Evolutionary conservation across 1,140 invertebrate species (phyloP).

Genomic region (Bombus impatiens): DNA sequence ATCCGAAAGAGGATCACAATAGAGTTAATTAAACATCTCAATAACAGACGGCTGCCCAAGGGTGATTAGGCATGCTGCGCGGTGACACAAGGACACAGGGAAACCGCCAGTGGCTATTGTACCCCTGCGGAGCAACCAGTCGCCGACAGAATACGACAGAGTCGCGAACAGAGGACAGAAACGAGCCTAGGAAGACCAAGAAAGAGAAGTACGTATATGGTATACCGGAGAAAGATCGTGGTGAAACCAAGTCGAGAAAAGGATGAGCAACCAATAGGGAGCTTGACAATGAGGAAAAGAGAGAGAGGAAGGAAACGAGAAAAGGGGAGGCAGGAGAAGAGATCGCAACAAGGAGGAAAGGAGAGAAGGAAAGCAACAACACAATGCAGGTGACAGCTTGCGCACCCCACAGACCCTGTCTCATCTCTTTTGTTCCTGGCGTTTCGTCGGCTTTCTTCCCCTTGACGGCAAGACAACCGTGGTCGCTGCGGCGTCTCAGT

Average conservation of each 20-base stretch:
- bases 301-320: background rate
- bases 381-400: slow-evolving; percentile 79
- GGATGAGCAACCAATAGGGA: background rate
- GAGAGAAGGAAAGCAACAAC: slow-evolving; percentile 51
- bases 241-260: slow-evolving; percentile 3
- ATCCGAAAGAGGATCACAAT: slow-evolving; percentile 74
- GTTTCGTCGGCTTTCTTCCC: slow-evolving; percentile 71
- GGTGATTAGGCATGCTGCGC: slow-evolving; percentile 78
- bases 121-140: slow-evolving; percentile 60
- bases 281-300: background rate
- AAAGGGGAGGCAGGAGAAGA: background rate
- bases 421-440: slow-evolving; percentile 67
- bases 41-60: slow-evolving; percentile 77
- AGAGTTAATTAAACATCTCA: slow-evolving; percentile 82
- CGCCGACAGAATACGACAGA: slow-evolving; percentile 18
- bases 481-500: slow-evolving; percentile 54
- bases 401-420: slow-evolving; percentile 67
- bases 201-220: slow-evolving; percentile 16
- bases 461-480: slow-evolving; percentile 67
- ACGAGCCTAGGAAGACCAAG: slow-evolving; percentile 27
- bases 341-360: too few relatives aligned
- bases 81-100: slow-evolving; percentile 66
- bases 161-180: background rate
- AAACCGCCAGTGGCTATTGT: slow-evolving; percentile 75
- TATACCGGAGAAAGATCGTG: background rate